A percentile compares a stretch with the other conserved stretches of the same genome.
Evolutionary conservation across 2,888 invertebrate species (phyloP).

Genomic region (Mermis nigrescens): DNA sequence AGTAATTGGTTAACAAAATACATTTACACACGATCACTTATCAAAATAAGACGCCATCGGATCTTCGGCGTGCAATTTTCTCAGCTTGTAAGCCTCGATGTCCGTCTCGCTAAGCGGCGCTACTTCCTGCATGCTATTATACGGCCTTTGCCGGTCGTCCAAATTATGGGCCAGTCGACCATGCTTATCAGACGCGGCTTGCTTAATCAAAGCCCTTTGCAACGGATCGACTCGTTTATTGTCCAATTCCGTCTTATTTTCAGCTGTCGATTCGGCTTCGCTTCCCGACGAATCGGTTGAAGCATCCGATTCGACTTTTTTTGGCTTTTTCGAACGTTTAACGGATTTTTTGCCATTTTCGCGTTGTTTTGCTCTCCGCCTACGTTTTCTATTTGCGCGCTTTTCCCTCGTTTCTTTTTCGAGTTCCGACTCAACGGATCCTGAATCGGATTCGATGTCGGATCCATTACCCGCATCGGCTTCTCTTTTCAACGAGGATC

Average conservation of each 20-base stretch:
- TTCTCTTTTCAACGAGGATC: no score
- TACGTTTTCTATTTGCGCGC: not conserved
- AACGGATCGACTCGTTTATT: not conserved
- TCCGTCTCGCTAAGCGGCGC: conserved; percentile 74
- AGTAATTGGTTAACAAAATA: no score
- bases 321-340: not conserved
- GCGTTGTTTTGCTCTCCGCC: conserved; percentile 8
- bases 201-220: not conserved
- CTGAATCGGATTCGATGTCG: no score
- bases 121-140: conserved; percentile 53
- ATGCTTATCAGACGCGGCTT: not conserved
- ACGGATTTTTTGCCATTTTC: not conserved
- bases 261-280: not conserved
- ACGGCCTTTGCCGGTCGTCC: conserved; percentile 75
- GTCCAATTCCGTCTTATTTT: conserved; percentile 13
- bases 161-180: conserved; percentile 38
- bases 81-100: conserved; percentile 76
- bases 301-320: conserved; percentile 12
- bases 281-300: conserved; percentile 8
- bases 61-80: conserved; percentile 49
- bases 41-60: conserved; percentile 64
- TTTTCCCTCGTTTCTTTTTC: no score
- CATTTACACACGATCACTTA: not conserved
- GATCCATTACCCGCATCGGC: no score
- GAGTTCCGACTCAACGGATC: no score